Conservation (phyloP, 2,113 vertebrate species). For the Phyllopteryx taeniolatus region DNA sequence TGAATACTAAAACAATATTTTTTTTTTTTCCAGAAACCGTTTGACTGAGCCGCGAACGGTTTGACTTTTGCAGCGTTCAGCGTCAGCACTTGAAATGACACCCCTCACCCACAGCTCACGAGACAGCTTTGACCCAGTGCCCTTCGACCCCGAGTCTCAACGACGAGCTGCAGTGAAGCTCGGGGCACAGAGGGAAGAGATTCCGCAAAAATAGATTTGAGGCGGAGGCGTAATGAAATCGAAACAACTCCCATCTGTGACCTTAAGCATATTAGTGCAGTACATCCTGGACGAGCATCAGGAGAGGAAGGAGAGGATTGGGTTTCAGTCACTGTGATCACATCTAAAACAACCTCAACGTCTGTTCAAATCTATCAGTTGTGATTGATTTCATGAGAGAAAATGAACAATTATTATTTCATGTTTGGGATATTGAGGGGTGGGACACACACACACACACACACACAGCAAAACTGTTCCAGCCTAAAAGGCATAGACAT, state of each 20-base stretch:
- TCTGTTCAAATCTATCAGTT: no score
- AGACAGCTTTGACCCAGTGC: slow-evolving; percentile 49
- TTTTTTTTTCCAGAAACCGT: no score
- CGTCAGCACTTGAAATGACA: background rate
- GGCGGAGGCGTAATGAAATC: slow-evolving; percentile 40
- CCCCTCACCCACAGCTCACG: slow-evolving; percentile 19
- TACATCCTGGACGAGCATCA: slow-evolving; percentile 24
- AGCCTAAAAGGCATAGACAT: no score
- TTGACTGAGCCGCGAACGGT: no score
- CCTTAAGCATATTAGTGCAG: slow-evolving; percentile 33
- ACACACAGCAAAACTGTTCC: no score
- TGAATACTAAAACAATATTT: no score
- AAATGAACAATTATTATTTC: no score
- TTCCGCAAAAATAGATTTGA: slow-evolving; percentile 46
- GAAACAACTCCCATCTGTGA: slow-evolving; percentile 37
- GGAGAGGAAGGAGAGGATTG: background rate
- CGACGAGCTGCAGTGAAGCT: slow-evolving; percentile 20
- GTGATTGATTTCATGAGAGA: no score
- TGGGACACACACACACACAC: no score
- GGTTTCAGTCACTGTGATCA: background rate
- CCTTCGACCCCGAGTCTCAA: slow-evolving; percentile 46
- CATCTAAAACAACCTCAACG: no score
- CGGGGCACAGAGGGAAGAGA: slow-evolving; percentile 5
- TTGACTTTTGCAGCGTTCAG: no score
- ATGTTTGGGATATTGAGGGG: no score